Evolutionary conservation across 2,888 invertebrate genomes (phyloP).

Genomic region (Iselma pallidipennis): DNA sequence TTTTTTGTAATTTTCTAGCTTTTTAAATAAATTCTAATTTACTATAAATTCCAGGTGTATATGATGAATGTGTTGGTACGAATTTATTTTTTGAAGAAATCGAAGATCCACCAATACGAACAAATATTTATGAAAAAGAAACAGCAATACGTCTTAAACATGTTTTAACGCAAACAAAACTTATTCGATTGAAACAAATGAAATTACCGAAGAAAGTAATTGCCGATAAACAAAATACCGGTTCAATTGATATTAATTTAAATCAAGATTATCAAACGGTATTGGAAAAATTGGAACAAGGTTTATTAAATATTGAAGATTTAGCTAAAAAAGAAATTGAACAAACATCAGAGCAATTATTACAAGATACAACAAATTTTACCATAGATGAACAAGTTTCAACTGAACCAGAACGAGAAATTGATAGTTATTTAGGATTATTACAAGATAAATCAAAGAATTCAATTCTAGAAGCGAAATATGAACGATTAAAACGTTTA

Average conservation of each 20-base stretch:
- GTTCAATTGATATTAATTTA: constrained; percentile 42
- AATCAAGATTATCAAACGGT: constrained; percentile 44
- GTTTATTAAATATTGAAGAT: constrained; percentile 44
- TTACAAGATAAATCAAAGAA: constrained; percentile 5
- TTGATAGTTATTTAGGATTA: constrained; percentile 12
- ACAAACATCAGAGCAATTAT: background rate
- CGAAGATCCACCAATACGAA: constrained; percentile 48
- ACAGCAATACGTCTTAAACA: constrained; percentile 64
- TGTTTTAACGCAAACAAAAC: constrained; percentile 67
- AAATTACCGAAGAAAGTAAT: constrained; percentile 56
- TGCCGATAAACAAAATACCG: constrained; percentile 30
- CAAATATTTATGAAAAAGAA: constrained; percentile 50
- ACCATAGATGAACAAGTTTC: constrained; percentile 7
- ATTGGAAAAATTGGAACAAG: constrained; percentile 45
- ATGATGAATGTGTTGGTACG: constrained; percentile 71
- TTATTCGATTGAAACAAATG: constrained; percentile 68
- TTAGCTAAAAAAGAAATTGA: constrained; percentile 24
- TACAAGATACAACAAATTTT: constrained; percentile 7
- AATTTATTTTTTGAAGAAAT: constrained; percentile 74
- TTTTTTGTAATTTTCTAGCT: background rate
- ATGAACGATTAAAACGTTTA: constrained; percentile 41
- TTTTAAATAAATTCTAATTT: background rate
- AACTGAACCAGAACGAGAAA: constrained; percentile 20
- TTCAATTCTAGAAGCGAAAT: constrained; percentile 31
- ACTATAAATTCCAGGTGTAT: constrained; percentile 62